A percentile compares a stretch with the other conserved stretches of the same genome.
These are phyloP conservation scores for Spinus olivaceus DNA, from an alignment of 2,797 vertebrate genomes.

Conservation along the genomic window DNA sequence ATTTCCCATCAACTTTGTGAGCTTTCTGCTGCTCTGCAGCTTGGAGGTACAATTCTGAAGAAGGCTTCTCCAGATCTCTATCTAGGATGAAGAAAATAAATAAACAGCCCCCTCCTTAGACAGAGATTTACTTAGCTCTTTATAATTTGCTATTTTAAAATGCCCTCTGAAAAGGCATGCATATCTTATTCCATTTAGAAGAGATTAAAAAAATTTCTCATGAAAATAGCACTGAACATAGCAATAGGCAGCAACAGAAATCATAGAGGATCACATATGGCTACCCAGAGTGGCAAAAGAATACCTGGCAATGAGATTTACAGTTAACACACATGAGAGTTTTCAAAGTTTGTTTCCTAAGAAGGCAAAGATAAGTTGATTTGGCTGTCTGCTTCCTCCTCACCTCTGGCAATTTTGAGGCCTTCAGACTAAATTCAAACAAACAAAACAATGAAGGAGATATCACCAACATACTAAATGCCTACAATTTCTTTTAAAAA, in stretches of 20 bases:
- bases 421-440: neutral
- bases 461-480: neutral
- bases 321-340: accelerated
- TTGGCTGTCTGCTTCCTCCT: neutral
- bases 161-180: neutral
- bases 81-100: neutral
- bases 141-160: neutral
- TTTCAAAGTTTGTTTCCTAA: neutral
- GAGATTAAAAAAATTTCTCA: neutral
- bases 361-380: neutral
- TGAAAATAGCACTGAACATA: neutral
- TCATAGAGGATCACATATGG: neutral
- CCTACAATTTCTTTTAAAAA: neutral
- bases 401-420: neutral
- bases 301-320: neutral
- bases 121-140: neutral
- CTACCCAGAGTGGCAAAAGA: neutral
- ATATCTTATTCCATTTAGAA: neutral
- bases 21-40: neutral
- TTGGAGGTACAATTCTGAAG: neutral
- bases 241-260: neutral
- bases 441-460: neutral
- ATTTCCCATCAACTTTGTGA: neutral
- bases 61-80: neutral
- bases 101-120: neutral